phyloP scores from a whole-genome alignment of 2,797 vertebrate genomes.

The Sebastes diaconus region DNA sequence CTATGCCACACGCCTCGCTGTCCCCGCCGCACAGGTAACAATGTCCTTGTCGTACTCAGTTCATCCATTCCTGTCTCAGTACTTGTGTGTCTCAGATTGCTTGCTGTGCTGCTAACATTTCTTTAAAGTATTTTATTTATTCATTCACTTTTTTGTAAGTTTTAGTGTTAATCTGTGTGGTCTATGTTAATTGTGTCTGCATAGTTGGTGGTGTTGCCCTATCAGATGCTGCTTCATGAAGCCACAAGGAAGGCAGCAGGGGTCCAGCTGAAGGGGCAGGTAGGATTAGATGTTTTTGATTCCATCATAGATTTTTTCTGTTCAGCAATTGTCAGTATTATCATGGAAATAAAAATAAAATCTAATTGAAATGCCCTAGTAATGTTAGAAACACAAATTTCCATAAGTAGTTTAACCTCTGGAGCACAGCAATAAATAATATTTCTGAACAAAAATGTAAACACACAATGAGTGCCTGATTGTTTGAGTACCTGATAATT shows the following conservation, averaged over 20 bases:
- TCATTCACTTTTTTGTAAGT: neutral
- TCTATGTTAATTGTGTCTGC: conserved; percentile 8
- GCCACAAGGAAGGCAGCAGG: conserved; percentile 90
- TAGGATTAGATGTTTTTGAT: conserved; percentile 45
- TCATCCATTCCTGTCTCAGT: neutral
- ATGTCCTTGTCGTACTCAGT: neutral
- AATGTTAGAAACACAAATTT: neutral
- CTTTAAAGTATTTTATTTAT: neutral
- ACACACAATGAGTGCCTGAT: neutral
- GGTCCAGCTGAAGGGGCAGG: conserved; percentile 92
- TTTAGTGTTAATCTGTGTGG: neutral
- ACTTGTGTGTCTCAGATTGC: neutral
- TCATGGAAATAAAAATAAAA: neutral
- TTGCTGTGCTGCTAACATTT: neutral
- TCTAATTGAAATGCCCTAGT: neutral
- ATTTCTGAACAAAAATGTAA: neutral
- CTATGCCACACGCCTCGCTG: conserved; percentile 88
- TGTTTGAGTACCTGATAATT: neutral
- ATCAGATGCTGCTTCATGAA: conserved; percentile 94
- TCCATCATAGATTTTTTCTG: neutral
- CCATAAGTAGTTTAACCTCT: neutral
- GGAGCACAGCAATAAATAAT: neutral
- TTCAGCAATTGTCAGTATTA: neutral
- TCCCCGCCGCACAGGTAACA: conserved; percentile 91
- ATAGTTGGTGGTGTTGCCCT: conserved; percentile 96